Evolutionary conservation across 2,113 vertebrate species (phyloP), one percentile per base, ranked within the genome.

Genomic region (Lichenostomus cassidix): DNA sequence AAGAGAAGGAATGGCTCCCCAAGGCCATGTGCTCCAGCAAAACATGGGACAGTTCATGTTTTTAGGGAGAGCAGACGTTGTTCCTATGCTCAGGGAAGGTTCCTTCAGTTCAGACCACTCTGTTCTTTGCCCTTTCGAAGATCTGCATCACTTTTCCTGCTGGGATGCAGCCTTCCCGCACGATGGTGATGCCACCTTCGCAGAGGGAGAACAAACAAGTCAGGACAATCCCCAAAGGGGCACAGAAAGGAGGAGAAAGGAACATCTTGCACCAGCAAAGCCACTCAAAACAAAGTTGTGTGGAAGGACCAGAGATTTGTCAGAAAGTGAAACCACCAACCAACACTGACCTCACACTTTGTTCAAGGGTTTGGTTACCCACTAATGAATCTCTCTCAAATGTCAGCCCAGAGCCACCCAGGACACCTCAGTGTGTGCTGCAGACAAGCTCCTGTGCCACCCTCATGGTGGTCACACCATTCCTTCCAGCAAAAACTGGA

Each of bases 91-190:
- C 5, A 0, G 71, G 71, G 23, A 25, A 5, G 12, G 17, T n/a
- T 68, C 47, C 62, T 65, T 39, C 0, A 0, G 10, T 17, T 96
- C 93, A 97, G 52, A 92, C 65, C 5, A 9, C 49, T 77, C 91
- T 93, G 67, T 49, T 98, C 98, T 99, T 99, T 63, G 98, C 97
- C 11, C 89, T 96, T 37, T 99, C 98, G 89, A 99, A 99, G 65
- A 99, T 97, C 97, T 99, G 98, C 74, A 82, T 93, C 75, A 99
- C 98, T 84, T 98, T 98, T n/a, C 89, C 91, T 17, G 98, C 98
- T 62, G 99, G 98, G 18, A 99, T 96, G 87, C 99, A 99, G 42
- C 99, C 99, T 96, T 99, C 99, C 87, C 99, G 95, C 58, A 99
- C 28, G 29, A 99, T 98, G 75, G 81, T 97, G 91, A 99, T 98